Base-by-base conservation (phyloP, 2,888 invertebrate genomes). In the Trachelus iudaicus region DNA sequence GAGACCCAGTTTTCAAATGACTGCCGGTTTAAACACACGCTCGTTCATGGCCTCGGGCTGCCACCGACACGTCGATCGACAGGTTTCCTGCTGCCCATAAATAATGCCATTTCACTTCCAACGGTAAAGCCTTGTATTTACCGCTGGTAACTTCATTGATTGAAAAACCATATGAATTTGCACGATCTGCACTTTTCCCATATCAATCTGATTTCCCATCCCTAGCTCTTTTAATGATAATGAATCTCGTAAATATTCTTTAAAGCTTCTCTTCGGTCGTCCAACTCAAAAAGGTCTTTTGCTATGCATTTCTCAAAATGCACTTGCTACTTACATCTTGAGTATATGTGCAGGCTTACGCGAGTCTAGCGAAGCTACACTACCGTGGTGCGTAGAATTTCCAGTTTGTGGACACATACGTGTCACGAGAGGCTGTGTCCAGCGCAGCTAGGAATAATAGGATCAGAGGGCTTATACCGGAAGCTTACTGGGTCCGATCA, bases 401-500 rank as follows among this genome's bases (percentile, higher is more conserved):
- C 56, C 23, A 56, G 56, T 56, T 23, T 56, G 56, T 56, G 23
- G 23, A 56, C 56, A 23, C 56, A 56, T 56, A 56, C 56, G 23
- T 56, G 56, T 23, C 56, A 56, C 23, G 56, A 56, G 56, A 56
- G 56, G 23, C 56, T 56, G 56, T 56, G 56, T 56, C 23, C 56
- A 6, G 23, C 56, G 56, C 23, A 56, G 23, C 56, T 84, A 23
- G 86, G 87, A 88, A 88, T 89, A 89, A 89, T 87, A 88, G 89
- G 88, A 89, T 89, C 88, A 89, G 83, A 56, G 85, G 85, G 89
- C 87, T 89, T 89, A 89, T 87, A 87, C 86, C 85, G 81, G 85
- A 83, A 87, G 89, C 86, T 89, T 88, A 89, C 85, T 85, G 88
- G 87, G 85, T 85, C 85, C 88, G 88, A 89, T 89, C 89, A 89